These are phyloP conservation scores for Crioceris asparagi DNA, from an alignment of 2,888 invertebrate genomes.

Conservation along the genomic window DNA sequence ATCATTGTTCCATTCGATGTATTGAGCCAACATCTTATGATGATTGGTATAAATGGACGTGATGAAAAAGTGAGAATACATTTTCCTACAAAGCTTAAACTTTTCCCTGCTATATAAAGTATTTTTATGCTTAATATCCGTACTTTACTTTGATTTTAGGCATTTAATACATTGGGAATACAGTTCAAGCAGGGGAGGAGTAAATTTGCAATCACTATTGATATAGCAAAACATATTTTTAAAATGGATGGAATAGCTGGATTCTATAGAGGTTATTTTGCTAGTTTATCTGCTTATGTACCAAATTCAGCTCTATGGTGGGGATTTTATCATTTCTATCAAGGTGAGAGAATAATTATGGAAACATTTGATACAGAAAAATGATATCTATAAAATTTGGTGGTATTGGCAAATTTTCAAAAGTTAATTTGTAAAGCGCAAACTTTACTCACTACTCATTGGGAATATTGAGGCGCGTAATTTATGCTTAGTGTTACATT, in stretches of 20 bases:
- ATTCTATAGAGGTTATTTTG: constrained; percentile 88
- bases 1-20: constrained; percentile 96
- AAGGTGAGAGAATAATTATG: constrained; percentile 49
- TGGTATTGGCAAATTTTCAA: too few species aligned
- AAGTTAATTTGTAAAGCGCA: too few species aligned
- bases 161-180: constrained; percentile 66
- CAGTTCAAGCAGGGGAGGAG: constrained; percentile 51
- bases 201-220: constrained; percentile 56
- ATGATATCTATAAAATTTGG: too few species aligned
- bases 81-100: not conserved
- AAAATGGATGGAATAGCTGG: constrained; percentile 71
- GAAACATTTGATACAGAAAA: too few species aligned
- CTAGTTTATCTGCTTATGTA: constrained; percentile 86
- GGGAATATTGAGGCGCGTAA: too few species aligned
- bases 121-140: constrained; percentile 1
- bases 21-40: constrained; percentile 93
- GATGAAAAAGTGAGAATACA: constrained; percentile 24
- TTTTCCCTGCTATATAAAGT: not conserved
- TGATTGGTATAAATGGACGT: constrained; percentile 52
- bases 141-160: constrained; percentile 23
- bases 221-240: constrained; percentile 70
- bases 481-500: too few species aligned
- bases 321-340: constrained; percentile 88
- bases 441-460: too few species aligned
- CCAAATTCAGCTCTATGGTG: constrained; percentile 98